Percentiles rank a stretch among this genome's conserved stretches.
These are phyloP conservation scores for Orchesella flavescens DNA, from an alignment of 2,888 invertebrate genomes.

Conservation along the genomic window DNA sequence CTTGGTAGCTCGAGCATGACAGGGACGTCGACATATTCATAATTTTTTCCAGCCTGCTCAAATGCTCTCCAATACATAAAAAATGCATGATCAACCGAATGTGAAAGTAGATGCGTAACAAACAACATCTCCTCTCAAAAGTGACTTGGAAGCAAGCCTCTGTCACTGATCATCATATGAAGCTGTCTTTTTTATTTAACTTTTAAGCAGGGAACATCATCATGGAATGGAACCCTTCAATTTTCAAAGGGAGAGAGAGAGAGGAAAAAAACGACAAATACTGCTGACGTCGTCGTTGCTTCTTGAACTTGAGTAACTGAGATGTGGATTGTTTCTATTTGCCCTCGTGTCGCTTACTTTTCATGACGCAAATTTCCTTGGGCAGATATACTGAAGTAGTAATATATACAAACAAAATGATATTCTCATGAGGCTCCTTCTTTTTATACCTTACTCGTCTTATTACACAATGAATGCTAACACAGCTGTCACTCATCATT, in stretches of 20 bases:
- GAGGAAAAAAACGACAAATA: conserved; percentile 38
- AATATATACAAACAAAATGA: conserved; percentile 40
- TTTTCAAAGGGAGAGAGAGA: conserved; percentile 22
- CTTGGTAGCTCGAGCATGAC: conserved; percentile 49
- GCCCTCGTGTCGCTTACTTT: conserved; percentile 47
- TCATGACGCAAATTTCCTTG: conserved; percentile 36
- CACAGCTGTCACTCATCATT: conserved; percentile 65
- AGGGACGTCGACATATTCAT: conserved; percentile 51
- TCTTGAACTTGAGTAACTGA: not conserved
- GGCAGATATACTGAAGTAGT: conserved; percentile 11
- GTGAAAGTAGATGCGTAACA: conserved; percentile 50
- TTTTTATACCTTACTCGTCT: conserved; percentile 35
- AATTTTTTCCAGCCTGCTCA: conserved; percentile 12
- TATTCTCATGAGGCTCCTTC: not conserved
- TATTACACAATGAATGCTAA: conserved; percentile 15
- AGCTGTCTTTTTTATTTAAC: conserved; percentile 39
- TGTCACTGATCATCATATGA: conserved; percentile 30
- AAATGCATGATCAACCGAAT: conserved; percentile 62
- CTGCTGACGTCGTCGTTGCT: not conserved
- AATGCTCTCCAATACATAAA: conserved; percentile 36
- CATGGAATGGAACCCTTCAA: conserved; percentile 36
- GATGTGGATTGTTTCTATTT: conserved; percentile 15
- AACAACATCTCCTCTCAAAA: conserved; percentile 12
- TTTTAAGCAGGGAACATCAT: conserved; percentile 21
- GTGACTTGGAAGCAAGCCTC: conserved; percentile 29